Percentiles rank a stretch among this genome's conserved stretches.
Conservation (phyloP, 1,140 invertebrate species). For the Lethrus apterus region DNA sequence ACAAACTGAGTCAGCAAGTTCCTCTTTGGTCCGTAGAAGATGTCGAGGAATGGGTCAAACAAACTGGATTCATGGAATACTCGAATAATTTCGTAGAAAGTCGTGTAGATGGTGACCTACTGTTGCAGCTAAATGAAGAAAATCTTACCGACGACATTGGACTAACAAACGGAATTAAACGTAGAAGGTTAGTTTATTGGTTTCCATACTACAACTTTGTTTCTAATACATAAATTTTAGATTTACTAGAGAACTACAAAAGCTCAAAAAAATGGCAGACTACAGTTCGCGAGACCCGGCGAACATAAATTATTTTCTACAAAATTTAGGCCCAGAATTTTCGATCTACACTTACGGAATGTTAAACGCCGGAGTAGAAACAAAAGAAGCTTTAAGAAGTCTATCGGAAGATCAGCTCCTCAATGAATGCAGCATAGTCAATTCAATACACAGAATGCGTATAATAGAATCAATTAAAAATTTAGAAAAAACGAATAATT, state of each 20-base stretch:
- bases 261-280: constrained; percentile 94
- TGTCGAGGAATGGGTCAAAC: constrained; percentile 96
- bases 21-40: constrained; percentile 96
- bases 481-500: constrained; percentile 42
- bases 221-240: no score
- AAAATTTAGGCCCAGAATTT: constrained; percentile 81
- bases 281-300: constrained; percentile 91
- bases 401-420: constrained; percentile 87
- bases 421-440: constrained; percentile 83
- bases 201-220: no score
- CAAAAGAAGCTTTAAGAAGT: constrained; percentile 65
- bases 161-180: constrained; percentile 86
- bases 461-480: constrained; percentile 80
- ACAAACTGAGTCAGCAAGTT: constrained; percentile 95
- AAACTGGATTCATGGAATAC: constrained; percentile 88
- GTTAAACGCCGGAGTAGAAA: constrained; percentile 89
- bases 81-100: constrained; percentile 79
- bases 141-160: constrained; percentile 90
- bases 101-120: constrained; percentile 94
- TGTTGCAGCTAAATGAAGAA: constrained; percentile 87
- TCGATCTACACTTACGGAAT: constrained; percentile 96
- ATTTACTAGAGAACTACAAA: constrained; percentile 90
- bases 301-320: constrained; percentile 86
- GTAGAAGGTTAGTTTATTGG: constrained; percentile 64
- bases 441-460: constrained; percentile 88